Conservation (phyloP, 1,140 invertebrate genomes). For the Protaetia brevitarsis region DNA sequence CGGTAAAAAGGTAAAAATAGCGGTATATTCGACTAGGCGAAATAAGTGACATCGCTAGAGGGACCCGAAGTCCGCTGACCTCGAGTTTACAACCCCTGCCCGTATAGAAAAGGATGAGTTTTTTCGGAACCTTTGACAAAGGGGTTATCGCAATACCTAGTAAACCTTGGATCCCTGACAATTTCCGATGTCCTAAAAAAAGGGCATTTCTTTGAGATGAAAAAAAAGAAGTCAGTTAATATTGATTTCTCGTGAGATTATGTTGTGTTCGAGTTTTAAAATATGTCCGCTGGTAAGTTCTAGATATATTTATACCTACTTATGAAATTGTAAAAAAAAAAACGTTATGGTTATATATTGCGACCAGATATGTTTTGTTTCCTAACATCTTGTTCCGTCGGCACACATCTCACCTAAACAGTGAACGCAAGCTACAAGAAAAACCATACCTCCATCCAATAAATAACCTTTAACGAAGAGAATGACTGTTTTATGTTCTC, state of each 20-base stretch:
- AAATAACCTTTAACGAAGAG: constrained; percentile 21
- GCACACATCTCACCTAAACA: background rate
- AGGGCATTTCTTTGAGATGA: background rate
- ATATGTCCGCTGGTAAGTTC: background rate
- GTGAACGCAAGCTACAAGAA: background rate
- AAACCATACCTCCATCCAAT: constrained; percentile 1
- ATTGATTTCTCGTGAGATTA: constrained; percentile 13
- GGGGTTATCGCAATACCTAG: constrained; percentile 13
- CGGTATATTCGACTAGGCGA: background rate
- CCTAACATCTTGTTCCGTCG: background rate
- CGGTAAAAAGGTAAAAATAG: constrained; percentile 15
- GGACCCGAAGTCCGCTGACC: background rate
- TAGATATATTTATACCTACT: no score
- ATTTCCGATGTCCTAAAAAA: background rate
- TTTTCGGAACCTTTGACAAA: constrained; percentile 2
- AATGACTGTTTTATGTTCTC: constrained; percentile 21
- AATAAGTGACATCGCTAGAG: background rate
- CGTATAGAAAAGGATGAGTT: constrained; percentile 8
- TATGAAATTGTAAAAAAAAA: no score
- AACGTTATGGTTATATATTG: no score
- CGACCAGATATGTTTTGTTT: background rate
- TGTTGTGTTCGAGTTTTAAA: background rate
- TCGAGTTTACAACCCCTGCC: constrained; percentile 10
- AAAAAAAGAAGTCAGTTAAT: background rate
- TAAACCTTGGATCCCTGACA: constrained; percentile 10